phyloP scores from a whole-genome alignment of 2,113 vertebrate genomes.

The Centropristis striata region DNA sequence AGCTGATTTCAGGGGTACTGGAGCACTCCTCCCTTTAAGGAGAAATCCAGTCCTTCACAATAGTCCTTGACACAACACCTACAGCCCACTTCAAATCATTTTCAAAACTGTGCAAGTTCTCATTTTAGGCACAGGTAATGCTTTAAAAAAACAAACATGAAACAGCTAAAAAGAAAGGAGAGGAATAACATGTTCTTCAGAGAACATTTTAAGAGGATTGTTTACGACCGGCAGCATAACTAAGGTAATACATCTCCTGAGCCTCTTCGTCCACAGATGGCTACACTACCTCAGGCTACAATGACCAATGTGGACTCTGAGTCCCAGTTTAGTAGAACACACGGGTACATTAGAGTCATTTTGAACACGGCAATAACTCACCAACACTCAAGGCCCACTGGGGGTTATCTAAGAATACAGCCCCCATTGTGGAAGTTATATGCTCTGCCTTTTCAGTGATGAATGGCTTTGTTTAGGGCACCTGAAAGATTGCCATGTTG shows the following conservation, averaged over 20 bases:
- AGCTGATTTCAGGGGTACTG: not conserved
- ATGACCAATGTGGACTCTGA: slow-evolving; percentile 16
- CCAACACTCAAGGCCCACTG: slow-evolving; percentile 27
- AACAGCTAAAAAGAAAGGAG: not conserved
- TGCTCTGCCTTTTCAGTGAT: slow-evolving; percentile 35
- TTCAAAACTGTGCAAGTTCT: not conserved
- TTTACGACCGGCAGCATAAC: not conserved
- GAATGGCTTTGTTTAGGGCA: slow-evolving; percentile 36
- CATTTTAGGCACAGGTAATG: not conserved
- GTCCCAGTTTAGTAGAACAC: slow-evolving; percentile 11
- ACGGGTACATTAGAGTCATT: slow-evolving; percentile 30
- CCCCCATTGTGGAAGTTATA: slow-evolving; percentile 24
- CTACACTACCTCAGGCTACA: not conserved
- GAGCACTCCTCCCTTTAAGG: not conserved
- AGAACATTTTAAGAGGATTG: not conserved
- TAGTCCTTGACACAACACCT: not conserved
- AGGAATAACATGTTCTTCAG: not conserved
- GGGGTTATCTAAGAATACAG: slow-evolving; percentile 44
- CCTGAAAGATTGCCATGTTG: slow-evolving; percentile 22
- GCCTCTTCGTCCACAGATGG: slow-evolving; percentile 2
- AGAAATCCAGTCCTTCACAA: slow-evolving; percentile 3
- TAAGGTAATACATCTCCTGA: not conserved
- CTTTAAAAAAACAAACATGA: not conserved
- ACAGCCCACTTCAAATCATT: slow-evolving; percentile 18
- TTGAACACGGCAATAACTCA: slow-evolving; percentile 55